Percentiles rank a stretch among this genome's conserved stretches.
Evolutionary conservation across 2,797 vertebrate species (phyloP).

Genomic region (Pipistrellus nathusii): DNA sequence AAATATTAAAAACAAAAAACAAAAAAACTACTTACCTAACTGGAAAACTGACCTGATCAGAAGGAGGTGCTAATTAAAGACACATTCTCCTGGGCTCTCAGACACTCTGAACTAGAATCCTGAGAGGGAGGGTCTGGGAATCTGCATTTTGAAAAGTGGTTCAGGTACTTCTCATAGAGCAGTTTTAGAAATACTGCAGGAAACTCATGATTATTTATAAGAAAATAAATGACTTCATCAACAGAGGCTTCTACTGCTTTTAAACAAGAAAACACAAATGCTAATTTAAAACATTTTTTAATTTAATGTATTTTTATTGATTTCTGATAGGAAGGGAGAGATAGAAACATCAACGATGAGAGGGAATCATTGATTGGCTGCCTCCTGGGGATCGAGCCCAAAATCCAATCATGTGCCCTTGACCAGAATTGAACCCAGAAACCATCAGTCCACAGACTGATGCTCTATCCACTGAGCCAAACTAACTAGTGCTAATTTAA

Average conservation of each 20-base stretch:
- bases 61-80: background rate
- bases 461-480: too few relatives aligned
- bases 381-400: too few relatives aligned
- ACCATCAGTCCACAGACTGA: too few relatives aligned
- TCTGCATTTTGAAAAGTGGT: background rate
- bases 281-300: background rate
- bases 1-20: too few relatives aligned
- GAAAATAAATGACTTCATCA: constrained; percentile 30
- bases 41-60: background rate
- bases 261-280: constrained; percentile 32
- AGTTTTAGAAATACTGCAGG: constrained; percentile 21
- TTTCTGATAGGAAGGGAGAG: too few relatives aligned
- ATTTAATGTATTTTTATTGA: too few relatives aligned
- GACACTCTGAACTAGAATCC: background rate
- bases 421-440: too few relatives aligned
- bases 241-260: constrained; percentile 23
- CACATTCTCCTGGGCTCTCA: background rate
- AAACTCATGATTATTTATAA: constrained; percentile 27
- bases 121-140: background rate
- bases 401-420: too few relatives aligned
- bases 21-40: background rate
- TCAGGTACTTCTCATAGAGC: background rate
- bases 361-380: too few relatives aligned
- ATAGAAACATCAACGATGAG: too few relatives aligned
- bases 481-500: background rate